Base-by-base conservation (phyloP, 2,113 vertebrate species). In the Odobenus rosmarus region DNA sequence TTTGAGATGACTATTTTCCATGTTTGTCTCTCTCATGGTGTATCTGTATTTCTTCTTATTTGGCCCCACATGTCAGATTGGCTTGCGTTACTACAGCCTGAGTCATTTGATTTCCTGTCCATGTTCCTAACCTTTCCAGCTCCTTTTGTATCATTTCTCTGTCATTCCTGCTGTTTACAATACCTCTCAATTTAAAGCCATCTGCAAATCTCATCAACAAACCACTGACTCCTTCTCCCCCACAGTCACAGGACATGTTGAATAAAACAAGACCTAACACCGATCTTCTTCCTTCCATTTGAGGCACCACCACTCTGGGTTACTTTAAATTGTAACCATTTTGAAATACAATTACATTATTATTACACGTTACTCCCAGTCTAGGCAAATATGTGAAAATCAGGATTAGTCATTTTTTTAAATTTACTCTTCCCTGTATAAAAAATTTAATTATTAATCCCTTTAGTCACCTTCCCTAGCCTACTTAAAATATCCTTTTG, bases 31-130 rank as follows among this genome's bases (percentile, higher is more conserved):
- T 89, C 93, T 90, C 11, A 31, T 6, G 21, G 82, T 1, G 5
- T 95, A 90, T 98, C 97, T 97, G 95, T 88, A 83, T 97, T 97
- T 97, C 91, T 92, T 97, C 90, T 90, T 96, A 64, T 77, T 97
- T 94, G 91, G 93, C 90, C 95, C 95, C 97, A 97, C 95, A 97
- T 98, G 97, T 98, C 95, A 86, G 64, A 97, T 90, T 96, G 97
- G 97, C 96, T 95, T 96, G 87, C 39, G 5, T 95, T 96, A 93
- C 88, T 94, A 67, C 74, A 87, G 57, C 95, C 91, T 98, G 97
- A 98, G 95, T 98, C 97, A 98, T 89, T 96, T 93, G 79, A 96
- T 98, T 98, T 98, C 98, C 97, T 98, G 97, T 97, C 97, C 93
- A 97, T 98, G 98, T 98, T 98, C 91, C 97, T 96, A 97, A 98